Conservation (phyloP, 2,113 vertebrate species). For the Hystrix brachyura region DNA sequence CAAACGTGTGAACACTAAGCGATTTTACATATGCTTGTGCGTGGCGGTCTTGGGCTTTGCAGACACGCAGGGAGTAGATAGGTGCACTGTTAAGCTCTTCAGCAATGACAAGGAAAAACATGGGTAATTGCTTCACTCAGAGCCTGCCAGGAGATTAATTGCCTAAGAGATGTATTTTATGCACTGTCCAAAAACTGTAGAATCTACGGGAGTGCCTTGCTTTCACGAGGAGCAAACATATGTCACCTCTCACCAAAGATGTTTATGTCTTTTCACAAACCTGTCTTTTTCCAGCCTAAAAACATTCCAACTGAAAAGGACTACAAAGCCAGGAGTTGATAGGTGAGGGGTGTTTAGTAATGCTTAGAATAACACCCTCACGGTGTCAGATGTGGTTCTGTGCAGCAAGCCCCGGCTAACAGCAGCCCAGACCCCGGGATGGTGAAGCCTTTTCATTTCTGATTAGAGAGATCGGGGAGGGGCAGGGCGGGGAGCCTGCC, state of each 20-base stretch:
- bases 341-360: conserved; percentile 70
- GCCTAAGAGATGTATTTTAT: conserved; percentile 80
- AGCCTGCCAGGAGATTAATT: conserved; percentile 82
- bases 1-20: conserved; percentile 58
- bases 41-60: conserved; percentile 57
- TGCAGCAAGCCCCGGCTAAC: rapidly evolving
- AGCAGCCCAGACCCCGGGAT: background rate
- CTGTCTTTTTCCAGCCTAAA: conserved; percentile 84
- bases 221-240: conserved; percentile 83
- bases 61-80: conserved; percentile 57
- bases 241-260: conserved; percentile 83
- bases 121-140: conserved; percentile 65
- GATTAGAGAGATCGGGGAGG: background rate
- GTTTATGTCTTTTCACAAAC: conserved; percentile 84
- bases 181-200: conserved; percentile 72
- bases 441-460: background rate
- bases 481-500: background rate
- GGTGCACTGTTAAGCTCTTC: conserved; percentile 69
- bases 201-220: conserved; percentile 68
- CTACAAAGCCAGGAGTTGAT: conserved; percentile 78
- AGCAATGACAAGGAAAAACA: conserved; percentile 80
- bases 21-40: conserved; percentile 48
- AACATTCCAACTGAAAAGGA: conserved; percentile 81
- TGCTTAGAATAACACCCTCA: background rate
- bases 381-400: background rate